Conservation (phyloP, 2,113 vertebrate species). For the Embiotoca jacksoni region DNA sequence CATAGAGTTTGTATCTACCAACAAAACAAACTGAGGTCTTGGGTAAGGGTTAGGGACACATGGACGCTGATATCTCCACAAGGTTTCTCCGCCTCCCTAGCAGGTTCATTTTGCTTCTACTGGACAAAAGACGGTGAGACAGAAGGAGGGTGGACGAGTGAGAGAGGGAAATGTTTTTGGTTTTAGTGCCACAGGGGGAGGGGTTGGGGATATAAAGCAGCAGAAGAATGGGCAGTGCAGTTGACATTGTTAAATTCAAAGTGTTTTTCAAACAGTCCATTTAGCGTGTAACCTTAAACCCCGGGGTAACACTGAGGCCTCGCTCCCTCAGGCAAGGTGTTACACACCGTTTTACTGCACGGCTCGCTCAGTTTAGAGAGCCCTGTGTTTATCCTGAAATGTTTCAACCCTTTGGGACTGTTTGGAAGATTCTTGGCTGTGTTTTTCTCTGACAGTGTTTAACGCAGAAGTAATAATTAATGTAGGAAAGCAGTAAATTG, state of each 20-base stretch:
- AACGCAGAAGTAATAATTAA: no score
- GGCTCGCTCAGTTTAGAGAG: constrained; percentile 13
- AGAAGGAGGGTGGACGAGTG: not conserved
- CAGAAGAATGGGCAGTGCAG: constrained; percentile 51
- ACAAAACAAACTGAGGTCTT: constrained; percentile 50
- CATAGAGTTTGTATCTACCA: constrained; percentile 57
- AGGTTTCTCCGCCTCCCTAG: no score
- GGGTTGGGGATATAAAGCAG: constrained; percentile 29
- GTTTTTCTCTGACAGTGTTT: no score
- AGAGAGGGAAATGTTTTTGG: constrained; percentile 23
- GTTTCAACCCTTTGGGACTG: not conserved
- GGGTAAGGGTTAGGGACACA: constrained; percentile 36
- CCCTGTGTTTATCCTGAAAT: not conserved
- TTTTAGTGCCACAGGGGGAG: constrained; percentile 20
- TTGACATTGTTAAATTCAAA: constrained; percentile 76
- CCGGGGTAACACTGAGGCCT: constrained; percentile 51
- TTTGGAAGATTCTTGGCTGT: no score
- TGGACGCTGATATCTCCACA: constrained; percentile 38
- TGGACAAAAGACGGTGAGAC: constrained; percentile 7
- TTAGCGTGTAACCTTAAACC: constrained; percentile 76
- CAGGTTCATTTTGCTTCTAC: constrained; percentile 10
- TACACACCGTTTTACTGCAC: constrained; percentile 50
- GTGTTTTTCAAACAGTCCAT: constrained; percentile 75
- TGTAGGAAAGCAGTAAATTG: no score
- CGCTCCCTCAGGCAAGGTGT: constrained; percentile 59